Base-by-base conservation (phyloP, 2,113 vertebrate genomes). In the Eubucco bourcierii region DNA sequence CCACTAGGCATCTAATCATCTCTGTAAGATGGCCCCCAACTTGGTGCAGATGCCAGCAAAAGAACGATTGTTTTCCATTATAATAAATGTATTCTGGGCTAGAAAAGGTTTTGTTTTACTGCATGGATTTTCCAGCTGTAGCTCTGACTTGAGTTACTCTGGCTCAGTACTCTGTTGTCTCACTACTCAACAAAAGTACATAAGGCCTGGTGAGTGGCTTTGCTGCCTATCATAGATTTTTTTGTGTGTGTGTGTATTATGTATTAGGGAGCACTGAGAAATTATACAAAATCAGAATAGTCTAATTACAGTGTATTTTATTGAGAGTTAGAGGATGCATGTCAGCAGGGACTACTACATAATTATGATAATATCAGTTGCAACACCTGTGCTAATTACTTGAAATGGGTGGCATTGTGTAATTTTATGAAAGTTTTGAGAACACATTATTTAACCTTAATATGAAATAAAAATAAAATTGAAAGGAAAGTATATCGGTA, bases 271-370 rank as follows among this genome's bases (percentile, higher is more conserved):
- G 67, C 37, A 80, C 17, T 23, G 76, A 56, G 88, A 90, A 95
- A 94, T 52, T 88, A 74, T 64, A 71, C 79, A 60, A 83, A 91
- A 86, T 64, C 44, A 89, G 84, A 60, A 91, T 53, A 80, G 77
- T 71, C 65, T 94, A 95, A 95, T 93, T 89, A 88, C 79, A 91
- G 61, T 80, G 82, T 88, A 91, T 91, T 93, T 85, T 78, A 78
- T 12, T 64, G n/a, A 87, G 61, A 77, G 39, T 89, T 92, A 94
- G 87, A 84, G 72, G 75, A 89, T 92, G 64, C 68, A 23, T 52
- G 84, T 87, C 79, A 89, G 73, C 95, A 91, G 56, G 63, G 60
- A 60, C 60, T 28, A 68, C 80, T 87, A 71, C 52, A 64, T 91
- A 94, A 93, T 95, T 91, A 93, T 29, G 67, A 56, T 82, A 87